These are phyloP conservation scores for Polydrusus pterygomalis DNA, from an alignment of 2,888 invertebrate genomes.

Conservation along the genomic window DNA sequence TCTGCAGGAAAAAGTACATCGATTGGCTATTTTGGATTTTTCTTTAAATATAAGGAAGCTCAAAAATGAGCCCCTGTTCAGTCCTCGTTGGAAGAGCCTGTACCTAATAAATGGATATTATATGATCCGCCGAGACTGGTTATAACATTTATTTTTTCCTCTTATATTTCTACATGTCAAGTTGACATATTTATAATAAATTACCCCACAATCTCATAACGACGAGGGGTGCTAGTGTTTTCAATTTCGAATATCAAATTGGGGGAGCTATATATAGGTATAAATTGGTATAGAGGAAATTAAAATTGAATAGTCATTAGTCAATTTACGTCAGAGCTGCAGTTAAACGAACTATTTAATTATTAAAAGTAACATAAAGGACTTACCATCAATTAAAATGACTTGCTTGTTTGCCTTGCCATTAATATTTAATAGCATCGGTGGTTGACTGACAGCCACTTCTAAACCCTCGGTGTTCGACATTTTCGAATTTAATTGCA, in stretches of 20 bases:
- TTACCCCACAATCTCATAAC: neutral
- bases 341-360: constrained; percentile 23
- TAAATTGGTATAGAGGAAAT: neutral
- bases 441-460: constrained; percentile 77
- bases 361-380: constrained; percentile 46
- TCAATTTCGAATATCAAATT: constrained; percentile 8
- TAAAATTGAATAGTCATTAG: constrained; percentile 34
- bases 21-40: no score
- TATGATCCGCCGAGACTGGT: no score
- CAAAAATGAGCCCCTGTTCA: no score
- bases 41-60: no score
- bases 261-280: neutral
- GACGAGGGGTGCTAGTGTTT: neutral
- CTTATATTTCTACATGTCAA: neutral
- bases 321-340: constrained; percentile 25
- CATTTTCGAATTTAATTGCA: constrained; percentile 85
- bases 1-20: no score
- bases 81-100: no score
- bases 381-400: constrained; percentile 74
- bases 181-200: neutral
- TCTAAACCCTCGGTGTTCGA: constrained; percentile 85
- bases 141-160: neutral
- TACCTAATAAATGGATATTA: no score
- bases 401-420: constrained; percentile 74
- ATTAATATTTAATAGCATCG: constrained; percentile 66